Percentiles rank a stretch among this genome's conserved stretches.
These are phyloP conservation scores for Zelleria hepariella DNA, from an alignment of 2,888 invertebrate species.

Conservation along the genomic window DNA sequence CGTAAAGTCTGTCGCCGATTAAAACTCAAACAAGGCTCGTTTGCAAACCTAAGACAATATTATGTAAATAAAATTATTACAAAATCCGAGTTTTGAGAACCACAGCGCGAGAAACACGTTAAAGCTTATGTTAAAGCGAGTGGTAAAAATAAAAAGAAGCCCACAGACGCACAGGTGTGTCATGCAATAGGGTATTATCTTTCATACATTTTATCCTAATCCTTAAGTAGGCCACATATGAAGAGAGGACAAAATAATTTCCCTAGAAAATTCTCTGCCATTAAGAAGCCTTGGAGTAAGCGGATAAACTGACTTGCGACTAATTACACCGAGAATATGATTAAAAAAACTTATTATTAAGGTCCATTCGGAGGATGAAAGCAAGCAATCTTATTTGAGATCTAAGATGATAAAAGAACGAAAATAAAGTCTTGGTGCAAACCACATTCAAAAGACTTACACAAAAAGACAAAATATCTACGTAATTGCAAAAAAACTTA, in stretches of 20 bases:
- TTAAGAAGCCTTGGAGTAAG: neutral
- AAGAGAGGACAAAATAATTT: neutral
- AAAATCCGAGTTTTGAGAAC: neutral
- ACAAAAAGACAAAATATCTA: too few species aligned
- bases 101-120: neutral
- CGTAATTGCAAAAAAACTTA: too few species aligned
- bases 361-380: neutral
- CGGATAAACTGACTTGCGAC: neutral
- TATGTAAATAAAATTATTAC: too few species aligned
- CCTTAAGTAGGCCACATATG: neutral
- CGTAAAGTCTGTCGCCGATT: too few species aligned
- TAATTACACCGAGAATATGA: neutral
- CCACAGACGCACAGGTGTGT: neutral
- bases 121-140: neutral
- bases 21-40: too few species aligned
- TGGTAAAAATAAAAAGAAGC: neutral
- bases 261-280: neutral
- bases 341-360: neutral
- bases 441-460: too few species aligned
- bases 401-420: neutral
- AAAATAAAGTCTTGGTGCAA: too few species aligned
- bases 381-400: neutral
- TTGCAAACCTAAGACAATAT: too few species aligned
- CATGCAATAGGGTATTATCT: neutral
- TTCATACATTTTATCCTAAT: neutral